Conservation (phyloP, 2,888 invertebrate genomes). For the Ormia ochracea region DNA sequence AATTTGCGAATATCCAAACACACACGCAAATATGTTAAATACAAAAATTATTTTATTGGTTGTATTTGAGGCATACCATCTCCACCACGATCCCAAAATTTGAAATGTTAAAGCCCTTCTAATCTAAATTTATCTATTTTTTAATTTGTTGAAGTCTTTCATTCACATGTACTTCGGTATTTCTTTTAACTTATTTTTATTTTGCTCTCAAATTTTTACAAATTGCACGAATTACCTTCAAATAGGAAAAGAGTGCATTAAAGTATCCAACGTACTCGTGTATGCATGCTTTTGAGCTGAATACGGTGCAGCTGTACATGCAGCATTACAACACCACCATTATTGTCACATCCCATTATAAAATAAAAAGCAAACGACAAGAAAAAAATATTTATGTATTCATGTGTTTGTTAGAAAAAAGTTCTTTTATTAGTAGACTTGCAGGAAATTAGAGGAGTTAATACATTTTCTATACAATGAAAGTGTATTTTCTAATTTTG, state of each 20-base stretch:
- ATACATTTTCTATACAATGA: no score
- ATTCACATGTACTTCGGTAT: constrained; percentile 17
- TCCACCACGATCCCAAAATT: constrained; percentile 21
- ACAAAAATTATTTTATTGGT: constrained; percentile 3
- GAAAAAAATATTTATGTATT: constrained; percentile 40
- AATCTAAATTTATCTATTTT: constrained; percentile 29
- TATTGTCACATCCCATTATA: constrained; percentile 60
- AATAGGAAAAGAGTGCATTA: constrained; percentile 51
- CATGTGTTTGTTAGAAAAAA: constrained; percentile 50
- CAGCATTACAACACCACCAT: constrained; percentile 27
- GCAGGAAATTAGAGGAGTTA: neutral
- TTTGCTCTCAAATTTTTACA: constrained; percentile 43
- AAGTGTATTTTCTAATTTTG: no score
- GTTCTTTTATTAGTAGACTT: constrained; percentile 28
- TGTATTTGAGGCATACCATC: constrained; percentile 2
- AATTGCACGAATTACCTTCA: constrained; percentile 62
- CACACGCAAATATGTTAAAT: constrained; percentile 32
- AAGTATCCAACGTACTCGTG: constrained; percentile 3
- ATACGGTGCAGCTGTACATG: constrained; percentile 31
- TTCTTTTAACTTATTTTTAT: constrained; percentile 11
- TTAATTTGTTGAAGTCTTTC: neutral
- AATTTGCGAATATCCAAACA: constrained; percentile 1
- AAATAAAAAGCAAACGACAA: constrained; percentile 35
- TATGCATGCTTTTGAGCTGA: neutral
- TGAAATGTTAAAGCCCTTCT: constrained; percentile 61